Evolutionary conservation across 2,113 vertebrate genomes (phyloP).

Genomic region (Pseudois nayaur): DNA sequence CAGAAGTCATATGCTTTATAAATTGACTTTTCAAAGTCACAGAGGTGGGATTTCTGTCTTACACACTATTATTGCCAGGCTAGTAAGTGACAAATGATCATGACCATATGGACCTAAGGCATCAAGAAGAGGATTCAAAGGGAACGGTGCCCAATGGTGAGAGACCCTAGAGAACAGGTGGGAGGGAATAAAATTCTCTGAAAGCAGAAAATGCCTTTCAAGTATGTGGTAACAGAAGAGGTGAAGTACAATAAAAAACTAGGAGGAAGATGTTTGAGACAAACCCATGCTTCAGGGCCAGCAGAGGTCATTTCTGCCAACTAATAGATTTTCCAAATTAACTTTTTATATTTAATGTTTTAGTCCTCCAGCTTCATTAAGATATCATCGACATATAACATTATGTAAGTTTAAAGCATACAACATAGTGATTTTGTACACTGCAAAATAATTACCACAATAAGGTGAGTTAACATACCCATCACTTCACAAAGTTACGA

Average conservation of each 20-base stretch:
- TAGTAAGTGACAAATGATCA: not conserved
- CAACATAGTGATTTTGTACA: not conserved
- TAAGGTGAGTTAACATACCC: not conserved
- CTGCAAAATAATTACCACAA: not conserved
- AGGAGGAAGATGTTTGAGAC: not conserved
- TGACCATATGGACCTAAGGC: not conserved
- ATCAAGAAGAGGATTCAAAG: not conserved
- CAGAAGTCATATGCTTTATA: not conserved
- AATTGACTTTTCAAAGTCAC: not conserved
- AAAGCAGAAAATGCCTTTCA: not conserved
- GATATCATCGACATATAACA: not conserved
- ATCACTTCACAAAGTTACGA: not conserved
- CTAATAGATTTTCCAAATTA: not conserved
- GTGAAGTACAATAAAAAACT: not conserved
- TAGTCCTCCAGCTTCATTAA: not conserved
- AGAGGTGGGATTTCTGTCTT: not conserved
- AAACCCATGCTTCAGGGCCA: not conserved
- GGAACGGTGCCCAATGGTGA: not conserved
- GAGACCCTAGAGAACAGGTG: not conserved
- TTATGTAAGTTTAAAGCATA: not conserved
- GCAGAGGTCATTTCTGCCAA: not conserved
- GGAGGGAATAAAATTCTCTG: not conserved
- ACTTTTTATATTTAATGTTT: not conserved
- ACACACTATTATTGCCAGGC: not conserved
- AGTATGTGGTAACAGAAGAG: not conserved